A percentile compares a stretch with the other conserved stretches of the same genome.
phyloP scores from a whole-genome alignment of 1,140 invertebrate genomes.

The Ctenoplectra terminalis region DNA sequence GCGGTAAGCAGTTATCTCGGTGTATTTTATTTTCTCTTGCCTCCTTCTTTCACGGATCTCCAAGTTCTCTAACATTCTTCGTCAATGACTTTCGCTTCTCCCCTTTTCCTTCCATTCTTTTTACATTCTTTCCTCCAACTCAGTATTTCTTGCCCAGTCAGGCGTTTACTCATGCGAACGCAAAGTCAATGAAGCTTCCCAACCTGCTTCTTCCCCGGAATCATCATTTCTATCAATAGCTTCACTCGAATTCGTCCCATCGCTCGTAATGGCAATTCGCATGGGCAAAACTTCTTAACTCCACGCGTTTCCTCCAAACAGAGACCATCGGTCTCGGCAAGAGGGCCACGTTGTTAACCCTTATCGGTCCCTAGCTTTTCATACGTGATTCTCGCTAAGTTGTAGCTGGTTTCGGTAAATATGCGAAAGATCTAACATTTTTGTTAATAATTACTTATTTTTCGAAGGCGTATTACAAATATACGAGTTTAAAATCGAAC shows the following conservation, averaged over 20 bases:
- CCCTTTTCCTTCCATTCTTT: neutral
- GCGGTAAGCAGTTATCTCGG: neutral
- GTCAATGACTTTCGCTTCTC: conserved; percentile 15
- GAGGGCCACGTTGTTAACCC: neutral
- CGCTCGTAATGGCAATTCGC: conserved; percentile 11
- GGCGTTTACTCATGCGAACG: conserved; percentile 20
- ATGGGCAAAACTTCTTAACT: conserved; percentile 10
- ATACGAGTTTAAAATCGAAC: too few species aligned
- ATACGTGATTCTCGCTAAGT: too few species aligned
- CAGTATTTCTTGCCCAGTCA: conserved; percentile 11
- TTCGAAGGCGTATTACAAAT: too few species aligned
- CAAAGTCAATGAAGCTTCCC: too few species aligned
- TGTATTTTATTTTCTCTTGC: neutral
- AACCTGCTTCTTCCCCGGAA: too few species aligned
- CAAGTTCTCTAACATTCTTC: neutral
- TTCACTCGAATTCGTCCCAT: conserved; percentile 5
- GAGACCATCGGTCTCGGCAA: neutral
- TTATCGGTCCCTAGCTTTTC: too few species aligned
- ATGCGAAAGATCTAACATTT: too few species aligned
- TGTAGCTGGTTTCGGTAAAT: too few species aligned
- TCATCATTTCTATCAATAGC: conserved; percentile 26
- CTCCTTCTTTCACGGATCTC: neutral
- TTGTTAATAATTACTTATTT: too few species aligned
- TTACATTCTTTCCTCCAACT: conserved; percentile 1
- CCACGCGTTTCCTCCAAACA: neutral